phyloP scores from a whole-genome alignment of 2,113 vertebrate genomes.

The Myotis brandtii region DNA sequence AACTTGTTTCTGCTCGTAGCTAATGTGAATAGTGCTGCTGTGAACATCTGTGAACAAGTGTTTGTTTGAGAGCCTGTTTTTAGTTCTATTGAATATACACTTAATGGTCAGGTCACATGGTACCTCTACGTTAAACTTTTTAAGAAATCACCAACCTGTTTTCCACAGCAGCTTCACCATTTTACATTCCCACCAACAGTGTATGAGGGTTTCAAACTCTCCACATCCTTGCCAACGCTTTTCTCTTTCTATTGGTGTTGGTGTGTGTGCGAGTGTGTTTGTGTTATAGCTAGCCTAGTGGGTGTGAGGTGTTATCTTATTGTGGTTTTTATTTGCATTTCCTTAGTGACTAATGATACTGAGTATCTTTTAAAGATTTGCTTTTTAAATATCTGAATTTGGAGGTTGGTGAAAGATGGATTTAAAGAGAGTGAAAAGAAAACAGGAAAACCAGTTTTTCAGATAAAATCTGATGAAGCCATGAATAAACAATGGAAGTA shows the following conservation, averaged over 20 bases:
- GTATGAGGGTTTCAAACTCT: background rate
- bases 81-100: background rate
- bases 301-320: background rate
- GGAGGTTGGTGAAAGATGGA: background rate
- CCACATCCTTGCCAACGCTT: background rate
- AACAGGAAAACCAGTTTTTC: background rate
- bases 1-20: background rate
- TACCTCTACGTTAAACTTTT: background rate
- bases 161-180: background rate
- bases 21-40: background rate
- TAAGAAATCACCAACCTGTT: background rate
- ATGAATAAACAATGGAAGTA: background rate
- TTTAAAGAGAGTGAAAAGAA: background rate
- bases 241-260: background rate
- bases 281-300: background rate
- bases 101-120: background rate
- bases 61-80: background rate
- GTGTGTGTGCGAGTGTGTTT: no score
- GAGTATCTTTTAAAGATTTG: background rate
- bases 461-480: background rate
- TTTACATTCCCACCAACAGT: background rate
- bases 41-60: background rate
- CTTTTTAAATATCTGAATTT: conserved; percentile 39
- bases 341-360: background rate
- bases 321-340: background rate